phyloP scores from a whole-genome alignment of 2,888 invertebrate species.

The Copidosoma aretas region DNA sequence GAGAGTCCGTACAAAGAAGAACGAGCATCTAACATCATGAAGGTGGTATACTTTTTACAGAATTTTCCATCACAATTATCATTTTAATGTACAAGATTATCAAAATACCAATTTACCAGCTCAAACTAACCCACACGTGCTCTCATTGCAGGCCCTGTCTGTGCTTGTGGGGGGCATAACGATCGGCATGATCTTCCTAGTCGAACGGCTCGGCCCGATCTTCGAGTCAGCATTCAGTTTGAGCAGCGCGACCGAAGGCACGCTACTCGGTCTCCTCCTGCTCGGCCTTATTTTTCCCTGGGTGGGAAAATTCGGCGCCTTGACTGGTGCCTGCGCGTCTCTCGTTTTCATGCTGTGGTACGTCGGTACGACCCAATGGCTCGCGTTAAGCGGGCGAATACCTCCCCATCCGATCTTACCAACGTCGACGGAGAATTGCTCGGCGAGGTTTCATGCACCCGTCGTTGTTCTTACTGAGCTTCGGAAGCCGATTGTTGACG shows the following conservation, averaged over 20 bases:
- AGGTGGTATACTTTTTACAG: constrained; percentile 54
- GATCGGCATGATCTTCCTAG: constrained; percentile 67
- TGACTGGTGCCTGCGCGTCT: constrained; percentile 62
- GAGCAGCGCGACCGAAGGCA: constrained; percentile 72
- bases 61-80: not conserved
- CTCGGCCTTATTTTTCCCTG: constrained; percentile 74
- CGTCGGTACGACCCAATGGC: constrained; percentile 52
- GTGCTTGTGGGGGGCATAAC: constrained; percentile 65
- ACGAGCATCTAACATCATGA: constrained; percentile 68
- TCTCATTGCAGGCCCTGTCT: constrained; percentile 61
- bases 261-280: constrained; percentile 72
- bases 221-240: constrained; percentile 72
- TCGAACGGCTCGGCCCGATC: constrained; percentile 71
- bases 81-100: not conserved
- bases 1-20: constrained; percentile 64
- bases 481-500: constrained; percentile 44
- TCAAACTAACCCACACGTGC: not conserved
- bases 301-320: constrained; percentile 66
- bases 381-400: constrained; percentile 46
- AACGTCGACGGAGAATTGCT: constrained; percentile 46
- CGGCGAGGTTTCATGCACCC: not conserved
- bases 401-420: constrained; percentile 43
- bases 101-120: no score
- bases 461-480: not conserved
- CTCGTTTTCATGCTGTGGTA: constrained; percentile 51